Percentiles rank a stretch among this genome's conserved stretches.
Conservation (phyloP, 2,888 invertebrate species). For the Phymatocera aterrima region DNA sequence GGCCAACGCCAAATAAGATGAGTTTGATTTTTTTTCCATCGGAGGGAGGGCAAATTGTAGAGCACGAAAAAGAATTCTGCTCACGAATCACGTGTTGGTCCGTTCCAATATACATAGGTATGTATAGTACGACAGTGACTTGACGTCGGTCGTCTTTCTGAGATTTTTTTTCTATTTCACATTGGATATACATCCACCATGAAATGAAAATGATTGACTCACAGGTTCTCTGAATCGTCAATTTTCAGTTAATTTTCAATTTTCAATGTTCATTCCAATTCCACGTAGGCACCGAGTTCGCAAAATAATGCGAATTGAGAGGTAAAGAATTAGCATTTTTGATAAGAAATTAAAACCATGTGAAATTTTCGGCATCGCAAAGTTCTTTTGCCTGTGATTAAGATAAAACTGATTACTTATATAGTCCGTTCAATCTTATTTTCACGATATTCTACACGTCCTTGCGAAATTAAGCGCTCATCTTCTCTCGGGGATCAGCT, state of each 20-base stretch:
- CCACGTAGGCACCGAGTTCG: too few species aligned
- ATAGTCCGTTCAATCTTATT: neutral
- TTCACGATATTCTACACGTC: neutral
- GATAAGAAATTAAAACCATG: neutral
- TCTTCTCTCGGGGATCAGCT: constrained; percentile 1
- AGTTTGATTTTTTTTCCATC: constrained; percentile 50
- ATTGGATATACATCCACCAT: too few species aligned
- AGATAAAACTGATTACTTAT: constrained; percentile 13
- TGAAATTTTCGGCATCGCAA: too few species aligned
- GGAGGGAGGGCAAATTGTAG: constrained; percentile 51
- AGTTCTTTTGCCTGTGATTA: neutral
- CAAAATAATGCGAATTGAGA: too few species aligned
- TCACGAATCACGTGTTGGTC: too few species aligned
- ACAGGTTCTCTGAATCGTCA: neutral
- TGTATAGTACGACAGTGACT: neutral
- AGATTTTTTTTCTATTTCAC: neutral
- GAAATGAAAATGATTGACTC: too few species aligned
- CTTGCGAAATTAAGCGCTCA: constrained; percentile 5
- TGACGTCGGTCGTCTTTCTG: neutral
- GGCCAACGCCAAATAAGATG: constrained; percentile 51
- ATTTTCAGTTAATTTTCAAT: neutral
- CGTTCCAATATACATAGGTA: neutral
- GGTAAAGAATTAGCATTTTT: too few species aligned
- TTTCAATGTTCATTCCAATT: too few species aligned
- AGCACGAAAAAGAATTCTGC: constrained; percentile 28